These are phyloP conservation scores for Cathartes aura DNA, from an alignment of 2,113 vertebrate genomes.

Conservation along the genomic window DNA sequence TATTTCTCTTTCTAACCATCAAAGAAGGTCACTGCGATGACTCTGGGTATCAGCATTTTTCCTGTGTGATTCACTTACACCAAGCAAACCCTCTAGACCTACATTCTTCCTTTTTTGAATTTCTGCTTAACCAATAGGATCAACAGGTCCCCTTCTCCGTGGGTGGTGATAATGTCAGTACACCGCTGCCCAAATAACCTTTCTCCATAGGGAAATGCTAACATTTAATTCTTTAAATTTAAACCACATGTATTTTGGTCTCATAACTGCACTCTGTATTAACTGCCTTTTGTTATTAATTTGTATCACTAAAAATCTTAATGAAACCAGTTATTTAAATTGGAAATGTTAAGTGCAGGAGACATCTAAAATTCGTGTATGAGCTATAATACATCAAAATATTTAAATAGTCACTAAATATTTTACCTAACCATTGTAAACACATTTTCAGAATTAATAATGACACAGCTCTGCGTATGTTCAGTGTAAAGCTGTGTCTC, in stretches of 20 bases:
- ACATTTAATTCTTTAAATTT: conserved; percentile 59
- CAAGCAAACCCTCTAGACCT: conserved; percentile 12
- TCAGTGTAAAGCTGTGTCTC: neutral
- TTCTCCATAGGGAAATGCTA: conserved; percentile 48
- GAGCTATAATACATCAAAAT: neutral
- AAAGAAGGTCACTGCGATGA: neutral
- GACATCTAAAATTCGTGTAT: neutral
- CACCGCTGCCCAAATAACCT: conserved; percentile 31
- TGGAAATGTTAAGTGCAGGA: conserved; percentile 15
- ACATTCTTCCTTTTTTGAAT: neutral
- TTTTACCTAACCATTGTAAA: conserved; percentile 8
- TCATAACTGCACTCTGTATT: neutral
- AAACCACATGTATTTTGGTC: conserved; percentile 37
- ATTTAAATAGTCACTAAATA: conserved; percentile 36
- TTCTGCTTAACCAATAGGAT: conserved; percentile 17
- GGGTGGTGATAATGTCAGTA: conserved; percentile 58
- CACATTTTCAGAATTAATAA: neutral
- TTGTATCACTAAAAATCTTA: conserved; percentile 32
- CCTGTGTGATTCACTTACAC: conserved; percentile 44
- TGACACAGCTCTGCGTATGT: neutral
- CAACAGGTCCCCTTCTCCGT: conserved; percentile 28
- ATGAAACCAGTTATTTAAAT: conserved; percentile 23
- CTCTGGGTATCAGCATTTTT: conserved; percentile 40
- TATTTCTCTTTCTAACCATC: conserved; percentile 45
- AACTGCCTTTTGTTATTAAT: conserved; percentile 29